Conservation (phyloP, 2,888 invertebrate species). For the Celastrina argiolus region DNA sequence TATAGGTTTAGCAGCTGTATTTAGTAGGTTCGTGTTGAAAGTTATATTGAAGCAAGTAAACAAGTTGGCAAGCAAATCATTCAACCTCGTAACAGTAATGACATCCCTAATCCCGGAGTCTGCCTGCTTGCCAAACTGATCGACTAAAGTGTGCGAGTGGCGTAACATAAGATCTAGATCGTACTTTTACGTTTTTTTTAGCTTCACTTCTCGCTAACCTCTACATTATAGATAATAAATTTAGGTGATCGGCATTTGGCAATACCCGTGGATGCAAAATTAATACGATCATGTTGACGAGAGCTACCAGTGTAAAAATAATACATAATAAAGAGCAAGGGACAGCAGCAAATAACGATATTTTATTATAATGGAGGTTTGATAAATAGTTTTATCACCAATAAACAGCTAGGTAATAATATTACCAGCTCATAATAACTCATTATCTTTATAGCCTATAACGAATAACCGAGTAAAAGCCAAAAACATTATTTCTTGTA, state of each 20-base stretch:
- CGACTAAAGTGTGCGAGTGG: too few species aligned
- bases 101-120: too few species aligned
- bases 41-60: too few species aligned
- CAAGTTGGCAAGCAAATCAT: too few species aligned
- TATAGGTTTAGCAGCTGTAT: too few species aligned
- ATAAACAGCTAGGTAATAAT: neutral
- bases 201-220: too few species aligned
- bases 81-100: too few species aligned
- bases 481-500: neutral
- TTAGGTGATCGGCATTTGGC: neutral
- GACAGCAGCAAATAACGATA: neutral
- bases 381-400: conserved; percentile 13
- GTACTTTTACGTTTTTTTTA: too few species aligned
- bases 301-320: neutral
- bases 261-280: neutral
- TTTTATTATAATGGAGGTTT: neutral
- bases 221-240: neutral
- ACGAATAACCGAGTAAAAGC: neutral
- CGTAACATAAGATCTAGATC: too few species aligned
- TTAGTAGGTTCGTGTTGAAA: too few species aligned
- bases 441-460: neutral
- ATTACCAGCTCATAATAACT: neutral
- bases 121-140: too few species aligned
- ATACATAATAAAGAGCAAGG: neutral
- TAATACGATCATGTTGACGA: neutral